Base-by-base conservation (phyloP, 2,797 vertebrate genomes). In the Takifugu rubripes region DNA sequence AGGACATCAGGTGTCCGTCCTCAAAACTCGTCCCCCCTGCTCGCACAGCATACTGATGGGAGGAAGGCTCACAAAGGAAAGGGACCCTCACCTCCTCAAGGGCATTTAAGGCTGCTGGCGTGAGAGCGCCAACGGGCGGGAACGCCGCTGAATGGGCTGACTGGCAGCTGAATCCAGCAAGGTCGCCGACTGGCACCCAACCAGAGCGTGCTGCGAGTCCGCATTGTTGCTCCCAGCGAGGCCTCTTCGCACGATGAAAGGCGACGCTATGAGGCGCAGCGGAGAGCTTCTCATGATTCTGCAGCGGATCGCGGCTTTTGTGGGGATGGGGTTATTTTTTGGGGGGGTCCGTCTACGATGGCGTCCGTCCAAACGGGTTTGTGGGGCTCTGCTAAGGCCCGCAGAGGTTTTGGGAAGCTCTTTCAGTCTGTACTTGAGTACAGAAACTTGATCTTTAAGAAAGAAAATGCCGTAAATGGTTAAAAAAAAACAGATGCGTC, bases 81-180 rank as follows among this genome's bases (percentile, higher is more conserved):
- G 59, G 26, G 29, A 49, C 70, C 21, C 72, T 36, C 68, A 70
- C 54, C 66, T 63, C 40, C 7, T 48, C 11, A 15, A 52, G 66
- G 61, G 71, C 56, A 59, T 80, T 77, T 70, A 50, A 70, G 72
- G 66, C 70, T 49, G 49, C 63, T 66, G 25, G 59, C 24, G 53
- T 64, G 71, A 69, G 69, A 67, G 65, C n/a, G 49, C 50, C 59
- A 25, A 54, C 46, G 60, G 59, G 40, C 21, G 55, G 60, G 71
- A 63, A 54, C 42, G 21, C 14, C 59, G 3, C 47, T 80, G 78
- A 84, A 79, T 73, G 75, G 64, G 25, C 59, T 66, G 70, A 78
- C 50, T 78, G 82, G 70, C 77, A 55, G 72, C 69, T 57, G 75
- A 36, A 80, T 86, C 82, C 73, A 80, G 21, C 47, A 31, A 24